A percentile compares a stretch with the other conserved stretches of the same genome.
Evolutionary conservation across 2,797 vertebrate species (phyloP).

Genomic region (Threskiornis aethiopicus): DNA sequence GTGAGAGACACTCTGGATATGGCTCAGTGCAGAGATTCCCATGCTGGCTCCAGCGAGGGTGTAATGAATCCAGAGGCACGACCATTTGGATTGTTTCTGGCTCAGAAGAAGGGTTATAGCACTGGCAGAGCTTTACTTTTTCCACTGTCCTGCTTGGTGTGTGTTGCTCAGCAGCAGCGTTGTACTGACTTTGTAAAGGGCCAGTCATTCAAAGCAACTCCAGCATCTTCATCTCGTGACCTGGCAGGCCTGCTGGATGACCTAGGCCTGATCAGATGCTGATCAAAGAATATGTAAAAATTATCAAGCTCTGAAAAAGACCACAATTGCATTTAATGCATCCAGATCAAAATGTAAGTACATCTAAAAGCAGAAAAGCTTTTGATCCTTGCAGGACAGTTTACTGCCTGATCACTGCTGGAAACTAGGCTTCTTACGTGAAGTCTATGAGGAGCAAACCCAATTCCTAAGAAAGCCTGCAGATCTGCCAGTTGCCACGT

Average conservation of each 20-base stretch:
- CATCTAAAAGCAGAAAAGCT: neutral
- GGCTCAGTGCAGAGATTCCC: neutral
- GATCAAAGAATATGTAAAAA: neutral
- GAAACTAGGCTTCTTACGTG: neutral
- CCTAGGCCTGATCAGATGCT: neutral
- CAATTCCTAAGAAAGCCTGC: neutral
- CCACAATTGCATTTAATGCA: neutral
- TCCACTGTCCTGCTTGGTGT: neutral
- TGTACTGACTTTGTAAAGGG: neutral
- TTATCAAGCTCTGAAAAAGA: neutral
- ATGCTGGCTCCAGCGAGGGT: neutral
- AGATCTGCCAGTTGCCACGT: accelerated
- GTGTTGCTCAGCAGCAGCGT: neutral
- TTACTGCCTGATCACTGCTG: neutral
- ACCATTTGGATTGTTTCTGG: neutral
- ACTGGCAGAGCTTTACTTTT: neutral
- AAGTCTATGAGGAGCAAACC: neutral
- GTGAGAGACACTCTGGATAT: neutral
- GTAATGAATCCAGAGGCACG: neutral
- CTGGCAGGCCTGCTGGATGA: neutral
- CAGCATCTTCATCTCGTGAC: too few relatives aligned
- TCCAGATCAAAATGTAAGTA: neutral
- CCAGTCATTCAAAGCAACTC: neutral
- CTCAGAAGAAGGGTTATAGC: neutral
- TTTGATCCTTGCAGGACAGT: too few relatives aligned